Percentiles rank a stretch among this genome's conserved stretches.
Evolutionary conservation across 2,113 vertebrate species (phyloP).

Genomic region (Hemibagrus wyckioides): DNA sequence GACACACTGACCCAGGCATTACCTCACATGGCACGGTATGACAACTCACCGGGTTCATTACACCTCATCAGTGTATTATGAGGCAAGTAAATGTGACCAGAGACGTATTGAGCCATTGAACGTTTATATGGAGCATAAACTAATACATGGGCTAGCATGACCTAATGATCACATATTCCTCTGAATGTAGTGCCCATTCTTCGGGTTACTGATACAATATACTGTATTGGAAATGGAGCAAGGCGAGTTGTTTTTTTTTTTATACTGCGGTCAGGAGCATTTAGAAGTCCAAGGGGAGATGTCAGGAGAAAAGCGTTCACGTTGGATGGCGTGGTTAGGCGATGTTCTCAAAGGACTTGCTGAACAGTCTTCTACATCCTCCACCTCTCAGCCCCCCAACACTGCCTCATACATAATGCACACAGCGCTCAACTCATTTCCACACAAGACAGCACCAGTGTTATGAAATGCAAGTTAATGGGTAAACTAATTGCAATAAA

Average conservation of each 20-base stretch:
- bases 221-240: background rate
- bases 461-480: slow-evolving; percentile 85
- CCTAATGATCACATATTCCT: slow-evolving; percentile 46
- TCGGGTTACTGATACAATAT: background rate
- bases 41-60: slow-evolving; percentile 54
- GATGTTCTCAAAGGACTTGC: slow-evolving; percentile 43
- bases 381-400: slow-evolving; percentile 2
- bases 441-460: slow-evolving; percentile 76
- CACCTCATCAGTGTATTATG: slow-evolving; percentile 28
- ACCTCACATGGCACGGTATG: slow-evolving; percentile 43
- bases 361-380: slow-evolving; percentile 13
- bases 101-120: slow-evolving; percentile 37
- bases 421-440: slow-evolving; percentile 74
- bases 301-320: slow-evolving; percentile 30
- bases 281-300: slow-evolving; percentile 8
- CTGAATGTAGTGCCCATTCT: slow-evolving; percentile 20
- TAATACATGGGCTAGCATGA: slow-evolving; percentile 7
- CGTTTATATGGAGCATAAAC: slow-evolving; percentile 29
- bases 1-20: slow-evolving; percentile 57
- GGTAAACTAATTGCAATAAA: slow-evolving; percentile 91
- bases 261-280: slow-evolving; percentile 11
- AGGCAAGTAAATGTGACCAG: slow-evolving; percentile 41
- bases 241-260: slow-evolving; percentile 11
- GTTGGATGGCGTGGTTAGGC: slow-evolving; percentile 28
- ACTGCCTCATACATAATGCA: slow-evolving; percentile 83